phyloP scores from a whole-genome alignment of 2,113 vertebrate genomes.

The Myrmecophaga tridactyla region DNA sequence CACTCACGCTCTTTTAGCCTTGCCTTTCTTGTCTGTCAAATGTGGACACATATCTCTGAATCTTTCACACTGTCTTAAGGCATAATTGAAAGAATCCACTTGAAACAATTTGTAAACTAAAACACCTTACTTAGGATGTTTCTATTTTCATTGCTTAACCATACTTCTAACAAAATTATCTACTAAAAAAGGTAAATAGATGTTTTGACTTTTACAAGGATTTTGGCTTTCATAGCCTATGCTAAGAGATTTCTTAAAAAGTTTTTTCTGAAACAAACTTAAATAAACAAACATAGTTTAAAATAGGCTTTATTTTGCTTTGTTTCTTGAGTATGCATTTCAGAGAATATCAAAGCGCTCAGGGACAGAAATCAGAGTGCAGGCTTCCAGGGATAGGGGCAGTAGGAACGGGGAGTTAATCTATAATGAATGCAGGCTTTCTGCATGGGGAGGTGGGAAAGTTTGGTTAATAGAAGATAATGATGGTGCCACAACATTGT shows the following conservation, averaged over 20 bases:
- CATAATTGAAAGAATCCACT: not conserved
- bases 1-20: not conserved
- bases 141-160: not conserved
- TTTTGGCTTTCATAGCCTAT: not conserved
- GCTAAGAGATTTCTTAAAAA: conserved; percentile 14
- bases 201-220: not conserved
- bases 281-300: not conserved
- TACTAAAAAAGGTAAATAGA: not conserved
- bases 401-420: no score
- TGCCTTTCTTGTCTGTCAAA: not conserved
- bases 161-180: not conserved
- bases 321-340: not conserved
- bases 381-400: no score
- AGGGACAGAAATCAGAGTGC: no score
- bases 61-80: not conserved
- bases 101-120: not conserved
- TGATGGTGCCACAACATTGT: no score
- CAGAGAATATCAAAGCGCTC: no score
- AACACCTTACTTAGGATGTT: not conserved
- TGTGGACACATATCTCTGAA: not conserved
- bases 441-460: no score
- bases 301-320: conserved; percentile 2
- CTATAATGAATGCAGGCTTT: no score
- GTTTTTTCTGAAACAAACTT: not conserved
- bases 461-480: no score